Percentiles rank a stretch among this genome's conserved stretches.
Evolutionary conservation across 2,113 vertebrate species (phyloP).

Genomic region (Amphiprion percula): DNA sequence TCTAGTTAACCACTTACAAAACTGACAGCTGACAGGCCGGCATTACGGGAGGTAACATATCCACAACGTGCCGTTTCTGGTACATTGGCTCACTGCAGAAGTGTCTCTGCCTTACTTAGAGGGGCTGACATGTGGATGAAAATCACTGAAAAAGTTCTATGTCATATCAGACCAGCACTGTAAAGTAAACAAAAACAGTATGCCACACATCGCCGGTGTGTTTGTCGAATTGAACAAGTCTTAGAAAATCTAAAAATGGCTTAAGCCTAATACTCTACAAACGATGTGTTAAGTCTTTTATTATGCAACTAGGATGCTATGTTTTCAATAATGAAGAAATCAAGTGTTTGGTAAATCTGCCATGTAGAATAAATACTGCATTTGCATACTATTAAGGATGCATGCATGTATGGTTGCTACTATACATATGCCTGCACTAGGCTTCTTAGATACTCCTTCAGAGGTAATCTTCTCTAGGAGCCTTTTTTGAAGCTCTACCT

Average conservation of each 20-base stretch:
- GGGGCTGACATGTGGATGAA: conserved; percentile 19
- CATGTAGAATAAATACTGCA: background rate
- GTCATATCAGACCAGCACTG: background rate
- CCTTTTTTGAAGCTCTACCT: background rate
- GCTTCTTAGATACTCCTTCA: background rate
- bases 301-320: too few relatives aligned
- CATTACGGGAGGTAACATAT: conserved; percentile 58
- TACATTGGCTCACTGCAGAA: conserved; percentile 29
- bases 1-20: conserved; percentile 65
- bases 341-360: background rate
- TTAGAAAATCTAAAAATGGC: conserved; percentile 4
- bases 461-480: background rate
- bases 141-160: conserved; percentile 7
- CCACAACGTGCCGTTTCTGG: conserved; percentile 28
- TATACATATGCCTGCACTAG: background rate
- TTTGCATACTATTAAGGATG: background rate
- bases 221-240: background rate
- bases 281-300: too few relatives aligned
- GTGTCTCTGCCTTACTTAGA: conserved; percentile 20
- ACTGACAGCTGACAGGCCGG: conserved; percentile 73
- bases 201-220: background rate
- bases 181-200: conserved; percentile 8
- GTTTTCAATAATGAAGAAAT: too few relatives aligned
- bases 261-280: background rate
- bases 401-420: background rate